phyloP scores from a whole-genome alignment of 2,888 invertebrate genomes.

The Macaria liturata region DNA sequence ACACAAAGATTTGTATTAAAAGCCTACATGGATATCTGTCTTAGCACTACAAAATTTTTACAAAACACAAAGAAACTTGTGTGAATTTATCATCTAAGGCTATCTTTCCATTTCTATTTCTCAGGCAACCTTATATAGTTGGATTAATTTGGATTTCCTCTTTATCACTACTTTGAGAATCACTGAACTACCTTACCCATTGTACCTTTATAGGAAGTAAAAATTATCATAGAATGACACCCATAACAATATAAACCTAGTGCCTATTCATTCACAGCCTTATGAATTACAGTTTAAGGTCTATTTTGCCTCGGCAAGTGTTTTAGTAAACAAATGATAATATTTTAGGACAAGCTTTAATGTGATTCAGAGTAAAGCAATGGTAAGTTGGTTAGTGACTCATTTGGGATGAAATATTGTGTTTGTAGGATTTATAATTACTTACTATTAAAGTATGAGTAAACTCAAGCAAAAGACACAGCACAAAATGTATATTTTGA shows the following conservation, averaged over 20 bases:
- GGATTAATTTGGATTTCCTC: no score
- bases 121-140: no score
- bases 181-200: slow-evolving; percentile 3
- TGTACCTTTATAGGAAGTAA: slow-evolving; percentile 18
- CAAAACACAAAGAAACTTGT: no score
- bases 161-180: not conserved
- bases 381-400: slow-evolving; percentile 13
- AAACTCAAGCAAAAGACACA: no score
- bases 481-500: no score
- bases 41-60: no score
- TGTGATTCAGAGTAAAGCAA: slow-evolving; percentile 5
- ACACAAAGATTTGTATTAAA: no score
- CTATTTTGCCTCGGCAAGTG: not conserved
- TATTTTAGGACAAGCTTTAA: slow-evolving; percentile 19
- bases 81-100: no score
- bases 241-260: slow-evolving; percentile 1
- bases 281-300: slow-evolving; percentile 1
- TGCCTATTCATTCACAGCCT: slow-evolving; percentile 2
- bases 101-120: no score
- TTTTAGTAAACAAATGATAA: slow-evolving; percentile 12
- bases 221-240: slow-evolving; percentile 24
- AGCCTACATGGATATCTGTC: no score
- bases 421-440: no score
- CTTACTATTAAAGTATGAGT: no score
- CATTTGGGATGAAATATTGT: not conserved